Conservation (phyloP, 2,113 vertebrate genomes). For the Sprattus sprattus region DNA sequence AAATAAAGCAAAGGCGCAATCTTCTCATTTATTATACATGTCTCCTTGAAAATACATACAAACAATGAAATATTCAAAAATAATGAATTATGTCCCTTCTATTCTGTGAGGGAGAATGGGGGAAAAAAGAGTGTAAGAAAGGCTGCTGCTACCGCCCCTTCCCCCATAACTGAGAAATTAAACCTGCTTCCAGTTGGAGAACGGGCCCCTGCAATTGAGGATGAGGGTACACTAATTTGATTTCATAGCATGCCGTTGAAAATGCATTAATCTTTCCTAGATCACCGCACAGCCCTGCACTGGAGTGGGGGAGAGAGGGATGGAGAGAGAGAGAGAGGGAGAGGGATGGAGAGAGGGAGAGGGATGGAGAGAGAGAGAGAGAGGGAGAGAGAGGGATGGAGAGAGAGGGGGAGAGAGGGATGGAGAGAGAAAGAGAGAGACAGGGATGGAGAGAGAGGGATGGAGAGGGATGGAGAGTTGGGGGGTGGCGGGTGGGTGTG, state of each 20-base stretch:
- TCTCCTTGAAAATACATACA: conserved; percentile 33
- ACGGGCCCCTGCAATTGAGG: conserved; percentile 61
- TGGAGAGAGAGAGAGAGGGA: background rate
- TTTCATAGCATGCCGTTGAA: conserved; percentile 73
- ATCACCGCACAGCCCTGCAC: conserved; percentile 69
- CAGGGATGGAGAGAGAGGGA: background rate
- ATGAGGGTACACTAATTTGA: conserved; percentile 90
- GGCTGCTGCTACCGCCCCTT: background rate
- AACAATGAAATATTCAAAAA: conserved; percentile 45
- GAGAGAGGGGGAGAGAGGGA: background rate
- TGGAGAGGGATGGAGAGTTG: conserved; percentile 22
- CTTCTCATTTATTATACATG: conserved; percentile 36
- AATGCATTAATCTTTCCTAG: conserved; percentile 75
- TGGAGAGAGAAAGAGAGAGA: background rate
- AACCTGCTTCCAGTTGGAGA: conserved; percentile 58
- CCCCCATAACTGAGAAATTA: conserved; percentile 60
- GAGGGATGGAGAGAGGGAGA: conserved; percentile 32
- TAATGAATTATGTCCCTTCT: conserved; percentile 44
- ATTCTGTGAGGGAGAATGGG: background rate
- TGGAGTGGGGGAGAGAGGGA: conserved; percentile 47
- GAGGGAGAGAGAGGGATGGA: background rate
- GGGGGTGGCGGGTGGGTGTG: conserved; percentile 27
- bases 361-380: conserved; percentile 22
- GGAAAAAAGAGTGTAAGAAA: conserved; percentile 28
- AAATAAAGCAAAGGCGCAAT: conserved; percentile 7